Evolutionary conservation across 2,113 vertebrate species (phyloP).

Genomic region (Diphyllodes magnificus): DNA sequence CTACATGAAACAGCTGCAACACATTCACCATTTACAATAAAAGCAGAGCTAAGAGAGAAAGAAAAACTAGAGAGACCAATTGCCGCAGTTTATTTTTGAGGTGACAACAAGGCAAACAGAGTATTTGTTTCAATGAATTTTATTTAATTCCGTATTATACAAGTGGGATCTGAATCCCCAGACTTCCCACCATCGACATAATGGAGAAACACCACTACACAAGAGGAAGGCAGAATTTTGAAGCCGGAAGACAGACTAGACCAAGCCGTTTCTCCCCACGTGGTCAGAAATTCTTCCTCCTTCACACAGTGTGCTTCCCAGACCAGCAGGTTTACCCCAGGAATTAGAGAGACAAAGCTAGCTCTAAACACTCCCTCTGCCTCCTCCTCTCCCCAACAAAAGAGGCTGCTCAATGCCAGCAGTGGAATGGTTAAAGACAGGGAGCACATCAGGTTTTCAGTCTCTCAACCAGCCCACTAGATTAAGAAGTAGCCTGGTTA

Average conservation of each 20-base stretch:
- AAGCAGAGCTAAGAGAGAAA: not conserved
- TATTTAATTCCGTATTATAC: constrained; percentile 61
- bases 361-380: constrained; percentile 24
- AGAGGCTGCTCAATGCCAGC: constrained; percentile 14
- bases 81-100: not conserved
- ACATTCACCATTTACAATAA: not conserved
- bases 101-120: not conserved
- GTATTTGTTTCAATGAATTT: constrained; percentile 19
- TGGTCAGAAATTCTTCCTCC: constrained; percentile 43
- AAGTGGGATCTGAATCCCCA: constrained; percentile 46
- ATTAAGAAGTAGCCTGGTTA: constrained; percentile 16
- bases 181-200: constrained; percentile 28
- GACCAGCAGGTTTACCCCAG: constrained; percentile 23
- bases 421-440: constrained; percentile 56
- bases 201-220: constrained; percentile 21
- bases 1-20: not conserved
- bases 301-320: not conserved
- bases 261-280: not conserved
- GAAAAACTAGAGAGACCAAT: not conserved
- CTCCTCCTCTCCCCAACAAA: constrained; percentile 9
- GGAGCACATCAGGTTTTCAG: not conserved
- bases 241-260: constrained; percentile 14
- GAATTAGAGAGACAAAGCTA: constrained; percentile 33
- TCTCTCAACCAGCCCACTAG: constrained; percentile 14
- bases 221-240: constrained; percentile 38